Evolutionary conservation across 2,113 vertebrate species (phyloP), one percentile per base, ranked within the genome.

Genomic region (Heptranchias perlo): DNA sequence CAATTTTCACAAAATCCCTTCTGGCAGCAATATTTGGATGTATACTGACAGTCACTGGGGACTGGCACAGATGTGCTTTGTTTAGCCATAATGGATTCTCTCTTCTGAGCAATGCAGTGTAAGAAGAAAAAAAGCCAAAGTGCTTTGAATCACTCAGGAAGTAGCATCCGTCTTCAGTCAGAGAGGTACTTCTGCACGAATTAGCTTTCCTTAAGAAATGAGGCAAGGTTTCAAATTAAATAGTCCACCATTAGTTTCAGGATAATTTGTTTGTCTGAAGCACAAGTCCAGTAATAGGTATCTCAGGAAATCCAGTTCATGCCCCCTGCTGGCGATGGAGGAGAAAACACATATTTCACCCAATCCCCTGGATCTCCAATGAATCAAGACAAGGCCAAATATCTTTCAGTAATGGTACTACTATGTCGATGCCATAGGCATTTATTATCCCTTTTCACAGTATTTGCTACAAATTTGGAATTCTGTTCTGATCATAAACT

Each of bases 1-100:
- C 96, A 96, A 97, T 97, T 97, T 97, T 97, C 95, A 97, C 97
- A 97, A 97, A 97, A 96, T 0, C 96, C 96, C 97, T 98, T 97
- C 97, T 98, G 97, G 97, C 97, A 97, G 96, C 97, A 97, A 96
- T 97, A 97, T 97, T 96, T 97, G 96, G 97, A 97, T 96, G 96
- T 97, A 96, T 91, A 96, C 96, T 96, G 97, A 97, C 96, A 97
- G 96, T 97, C 97, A 97, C 97, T 76, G 97, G 97, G 97, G 97
- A 97, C 96, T 96, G 96, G 95, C 96, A 97, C 97, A 97, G 97
- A 97, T 96, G 96, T 97, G 97, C 96, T 97, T 97, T 97, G 97
- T 97, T 97, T 97, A 96, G 96, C 67, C 97, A 96, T 97, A 97
- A 97, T 97, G 96, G 97, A 97, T 97, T 97, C 96, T 96, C 65